These are phyloP conservation scores for Amblyteles armatorius DNA, from an alignment of 2,888 invertebrate genomes.

Conservation along the genomic window DNA sequence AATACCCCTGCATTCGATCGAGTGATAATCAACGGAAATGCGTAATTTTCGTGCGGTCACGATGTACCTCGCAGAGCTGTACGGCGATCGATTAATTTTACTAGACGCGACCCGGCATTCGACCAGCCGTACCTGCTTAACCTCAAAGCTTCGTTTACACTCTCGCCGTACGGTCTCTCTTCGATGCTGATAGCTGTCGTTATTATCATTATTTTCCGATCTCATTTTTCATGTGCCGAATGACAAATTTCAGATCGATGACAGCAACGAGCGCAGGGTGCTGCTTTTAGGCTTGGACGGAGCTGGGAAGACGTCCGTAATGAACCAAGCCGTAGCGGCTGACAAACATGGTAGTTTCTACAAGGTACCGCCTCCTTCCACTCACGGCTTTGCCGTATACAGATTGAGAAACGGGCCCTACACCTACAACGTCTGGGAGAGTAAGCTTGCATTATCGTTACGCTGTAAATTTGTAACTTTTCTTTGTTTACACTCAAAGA, in stretches of 20 bases:
- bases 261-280: slow-evolving; percentile 81
- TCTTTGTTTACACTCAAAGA: background rate
- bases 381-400: slow-evolving; percentile 82
- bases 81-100: background rate
- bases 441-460: slow-evolving; percentile 73
- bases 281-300: slow-evolving; percentile 82
- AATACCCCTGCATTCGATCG: background rate
- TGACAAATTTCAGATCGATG: slow-evolving; percentile 78
- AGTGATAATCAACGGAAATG: background rate
- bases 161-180: background rate
- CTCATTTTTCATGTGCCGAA: slow-evolving; percentile 6
- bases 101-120: slow-evolving; percentile 10
- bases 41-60: background rate
- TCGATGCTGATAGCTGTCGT: background rate
- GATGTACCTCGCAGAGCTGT: background rate
- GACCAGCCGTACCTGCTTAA: slow-evolving; percentile 16
- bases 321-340: slow-evolving; percentile 80
- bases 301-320: slow-evolving; percentile 83
- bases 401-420: slow-evolving; percentile 78
- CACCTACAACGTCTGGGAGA: slow-evolving; percentile 82
- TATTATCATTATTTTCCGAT: background rate
- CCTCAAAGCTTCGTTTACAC: slow-evolving; percentile 50
- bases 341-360: slow-evolving; percentile 74
- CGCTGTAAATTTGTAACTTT: background rate
- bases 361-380: slow-evolving; percentile 76